Evolutionary conservation across 2,113 vertebrate genomes (phyloP).

Genomic region (Oryzias woworae): DNA sequence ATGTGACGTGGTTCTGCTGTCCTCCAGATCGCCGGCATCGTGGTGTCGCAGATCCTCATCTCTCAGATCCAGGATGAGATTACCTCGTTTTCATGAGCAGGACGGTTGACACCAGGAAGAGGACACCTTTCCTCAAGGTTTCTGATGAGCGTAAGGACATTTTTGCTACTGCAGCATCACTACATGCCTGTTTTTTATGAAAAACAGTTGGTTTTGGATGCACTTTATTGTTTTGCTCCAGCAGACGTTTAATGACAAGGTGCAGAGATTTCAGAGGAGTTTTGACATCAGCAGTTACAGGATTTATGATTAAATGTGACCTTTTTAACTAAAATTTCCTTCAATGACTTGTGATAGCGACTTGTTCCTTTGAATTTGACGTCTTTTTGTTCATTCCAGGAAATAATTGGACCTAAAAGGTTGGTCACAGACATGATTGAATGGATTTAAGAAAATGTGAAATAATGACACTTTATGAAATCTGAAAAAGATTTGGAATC

Average conservation of each 20-base stretch:
- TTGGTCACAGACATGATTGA: too few relatives aligned
- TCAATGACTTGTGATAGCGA: not conserved
- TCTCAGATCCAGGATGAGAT: conserved; percentile 81
- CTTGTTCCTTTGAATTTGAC: too few relatives aligned
- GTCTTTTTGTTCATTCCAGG: too few relatives aligned
- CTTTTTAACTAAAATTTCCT: conserved; percentile 45
- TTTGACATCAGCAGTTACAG: conserved; percentile 33
- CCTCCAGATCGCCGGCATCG: conserved; percentile 77
- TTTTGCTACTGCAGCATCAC: conserved; percentile 13
- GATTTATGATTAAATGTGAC: conserved; percentile 35
- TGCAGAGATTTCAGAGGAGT: conserved; percentile 2
- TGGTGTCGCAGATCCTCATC: conserved; percentile 81
- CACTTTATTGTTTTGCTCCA: conserved; percentile 26
- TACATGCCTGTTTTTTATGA: not conserved
- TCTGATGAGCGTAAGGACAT: conserved; percentile 35
- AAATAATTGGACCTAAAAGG: too few relatives aligned
- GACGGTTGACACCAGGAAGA: conserved; percentile 13
- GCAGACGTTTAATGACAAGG: conserved; percentile 20
- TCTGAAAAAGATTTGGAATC: too few relatives aligned
- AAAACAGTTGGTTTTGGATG: conserved; percentile 2
- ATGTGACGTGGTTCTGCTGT: conserved; percentile 53
- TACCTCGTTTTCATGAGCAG: conserved; percentile 61
- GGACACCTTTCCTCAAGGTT: not conserved
- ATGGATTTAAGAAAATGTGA: too few relatives aligned
- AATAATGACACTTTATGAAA: too few relatives aligned